These are phyloP conservation scores for Drosophila kurseongensis DNA, from an alignment of 1,140 invertebrate genomes.

Conservation along the genomic window DNA sequence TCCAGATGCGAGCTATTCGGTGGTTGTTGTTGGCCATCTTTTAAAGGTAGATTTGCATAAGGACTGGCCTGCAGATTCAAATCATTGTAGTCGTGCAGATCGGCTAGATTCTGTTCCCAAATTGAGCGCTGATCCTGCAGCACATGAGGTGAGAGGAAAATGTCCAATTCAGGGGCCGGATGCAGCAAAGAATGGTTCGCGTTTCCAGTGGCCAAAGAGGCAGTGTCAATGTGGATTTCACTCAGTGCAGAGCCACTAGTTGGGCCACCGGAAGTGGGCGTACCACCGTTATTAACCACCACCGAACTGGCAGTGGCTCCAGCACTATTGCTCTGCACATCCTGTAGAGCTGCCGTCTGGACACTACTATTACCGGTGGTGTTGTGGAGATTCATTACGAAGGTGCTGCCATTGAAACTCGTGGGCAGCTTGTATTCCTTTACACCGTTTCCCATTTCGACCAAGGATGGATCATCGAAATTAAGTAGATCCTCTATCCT, in stretches of 20 bases:
- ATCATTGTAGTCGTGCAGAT: constrained; percentile 80
- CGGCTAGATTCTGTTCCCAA: constrained; percentile 81
- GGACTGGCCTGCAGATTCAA: constrained; percentile 61
- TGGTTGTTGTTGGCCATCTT: constrained; percentile 75
- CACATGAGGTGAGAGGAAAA: constrained; percentile 69
- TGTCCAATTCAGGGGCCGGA: constrained; percentile 56
- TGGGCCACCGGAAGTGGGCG: constrained; percentile 19
- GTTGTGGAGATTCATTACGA: constrained; percentile 86
- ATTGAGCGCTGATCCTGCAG: constrained; percentile 77
- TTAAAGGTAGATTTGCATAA: constrained; percentile 76
- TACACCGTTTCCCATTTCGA: constrained; percentile 10
- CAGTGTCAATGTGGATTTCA: constrained; percentile 56
- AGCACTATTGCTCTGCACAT: constrained; percentile 56
- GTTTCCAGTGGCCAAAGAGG: constrained; percentile 33
- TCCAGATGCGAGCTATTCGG: constrained; percentile 63
- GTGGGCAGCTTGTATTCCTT: constrained; percentile 68
- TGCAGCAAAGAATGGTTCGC: constrained; percentile 35
- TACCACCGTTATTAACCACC: constrained; percentile 11
- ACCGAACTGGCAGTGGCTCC: constrained; percentile 16
- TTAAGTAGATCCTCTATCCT: constrained; percentile 87
- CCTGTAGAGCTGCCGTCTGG: constrained; percentile 77
- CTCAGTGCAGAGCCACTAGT: constrained; percentile 29
- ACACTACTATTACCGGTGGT: constrained; percentile 71
- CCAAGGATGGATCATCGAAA: constrained; percentile 80
- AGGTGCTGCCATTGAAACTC: constrained; percentile 86